Evolutionary conservation across 2,888 invertebrate genomes (phyloP).

Genomic region (Rhagophthalmus giganteus): DNA sequence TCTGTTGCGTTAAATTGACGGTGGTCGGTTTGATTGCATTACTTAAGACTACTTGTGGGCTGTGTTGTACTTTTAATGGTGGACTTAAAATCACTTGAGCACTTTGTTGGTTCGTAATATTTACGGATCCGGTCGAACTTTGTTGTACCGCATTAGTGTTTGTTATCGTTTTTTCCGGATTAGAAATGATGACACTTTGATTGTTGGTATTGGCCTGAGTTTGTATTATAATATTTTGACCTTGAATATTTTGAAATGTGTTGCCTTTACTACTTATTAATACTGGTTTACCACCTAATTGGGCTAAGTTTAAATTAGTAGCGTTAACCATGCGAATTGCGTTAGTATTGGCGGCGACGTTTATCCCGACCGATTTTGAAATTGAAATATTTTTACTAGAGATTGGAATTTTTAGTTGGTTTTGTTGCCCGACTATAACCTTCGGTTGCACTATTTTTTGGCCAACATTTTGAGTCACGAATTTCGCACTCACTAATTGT

Average conservation of each 20-base stretch:
- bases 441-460: constrained; percentile 46
- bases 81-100: constrained; percentile 49
- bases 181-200: constrained; percentile 35
- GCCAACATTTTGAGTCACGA: constrained; percentile 48
- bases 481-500: constrained; percentile 57
- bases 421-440: constrained; percentile 44
- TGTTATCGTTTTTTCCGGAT: constrained; percentile 24
- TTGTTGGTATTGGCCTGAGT: constrained; percentile 43
- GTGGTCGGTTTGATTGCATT: constrained; percentile 38
- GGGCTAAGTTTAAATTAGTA: constrained; percentile 58
- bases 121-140: constrained; percentile 38
- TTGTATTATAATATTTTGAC: constrained; percentile 57
- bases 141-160: constrained; percentile 24
- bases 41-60: constrained; percentile 49
- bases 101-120: constrained; percentile 48
- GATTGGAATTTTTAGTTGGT: constrained; percentile 44
- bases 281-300: constrained; percentile 62
- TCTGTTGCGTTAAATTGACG: constrained; percentile 29
- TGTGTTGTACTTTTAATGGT: constrained; percentile 50
- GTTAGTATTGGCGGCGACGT: constrained; percentile 42
- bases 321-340: constrained; percentile 60
- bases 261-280: constrained; percentile 58
- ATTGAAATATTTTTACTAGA: constrained; percentile 39
- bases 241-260: constrained; percentile 51
- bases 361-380: constrained; percentile 45